Evolutionary conservation across 2,888 invertebrate genomes (phyloP).

Genomic region (Parelbella ahira): DNA sequence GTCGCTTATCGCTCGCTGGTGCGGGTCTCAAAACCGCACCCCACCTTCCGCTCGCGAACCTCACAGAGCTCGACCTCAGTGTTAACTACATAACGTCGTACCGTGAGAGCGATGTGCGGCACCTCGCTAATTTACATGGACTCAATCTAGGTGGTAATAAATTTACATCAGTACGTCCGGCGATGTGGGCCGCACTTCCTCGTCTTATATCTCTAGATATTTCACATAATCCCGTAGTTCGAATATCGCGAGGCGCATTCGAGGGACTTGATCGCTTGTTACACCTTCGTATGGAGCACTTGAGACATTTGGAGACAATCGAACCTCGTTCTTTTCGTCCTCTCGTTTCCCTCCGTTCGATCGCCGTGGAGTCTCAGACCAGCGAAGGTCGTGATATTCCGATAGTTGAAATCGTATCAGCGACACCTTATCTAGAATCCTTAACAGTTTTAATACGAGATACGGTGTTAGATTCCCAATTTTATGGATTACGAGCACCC

Average conservation of each 20-base stretch:
- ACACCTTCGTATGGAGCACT: slow-evolving; percentile 83
- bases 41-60: slow-evolving; percentile 81
- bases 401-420: slow-evolving; percentile 39
- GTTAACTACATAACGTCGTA: slow-evolving; percentile 84
- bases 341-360: slow-evolving; percentile 82
- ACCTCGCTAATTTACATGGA: slow-evolving; percentile 82
- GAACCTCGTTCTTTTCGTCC: slow-evolving; percentile 85
- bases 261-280: slow-evolving; percentile 84
- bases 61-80: slow-evolving; percentile 87
- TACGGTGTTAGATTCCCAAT: slow-evolving; percentile 83
- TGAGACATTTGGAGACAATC: slow-evolving; percentile 83
- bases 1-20: slow-evolving; percentile 84
- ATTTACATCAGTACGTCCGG: slow-evolving; percentile 83
- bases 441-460: slow-evolving; percentile 82
- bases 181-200: slow-evolving; percentile 83
- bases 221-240: slow-evolving; percentile 88
- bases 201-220: slow-evolving; percentile 86
- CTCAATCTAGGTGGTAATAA: slow-evolving; percentile 86
- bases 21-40: slow-evolving; percentile 86
- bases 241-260: slow-evolving; percentile 83
- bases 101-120: slow-evolving; percentile 82
- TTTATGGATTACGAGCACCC: slow-evolving; percentile 84
- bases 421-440: slow-evolving; percentile 43
- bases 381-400: slow-evolving; percentile 78
- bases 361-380: slow-evolving; percentile 83